Evolutionary conservation across 2,888 invertebrate genomes (phyloP).

Genomic region (Oxytorus armatus): DNA sequence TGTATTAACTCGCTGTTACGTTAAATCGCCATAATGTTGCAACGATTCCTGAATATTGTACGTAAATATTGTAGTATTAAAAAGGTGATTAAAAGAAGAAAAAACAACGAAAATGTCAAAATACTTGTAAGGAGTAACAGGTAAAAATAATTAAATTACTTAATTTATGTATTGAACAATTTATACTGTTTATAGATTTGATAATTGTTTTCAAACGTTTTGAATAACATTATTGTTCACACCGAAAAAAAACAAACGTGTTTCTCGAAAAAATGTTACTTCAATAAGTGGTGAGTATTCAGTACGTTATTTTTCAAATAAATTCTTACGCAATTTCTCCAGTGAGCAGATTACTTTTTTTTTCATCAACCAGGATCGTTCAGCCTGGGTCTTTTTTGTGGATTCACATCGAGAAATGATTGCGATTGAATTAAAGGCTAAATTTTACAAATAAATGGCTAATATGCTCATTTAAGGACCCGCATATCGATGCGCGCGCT

Average conservation of each 20-base stretch:
- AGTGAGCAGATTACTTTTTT: neutral
- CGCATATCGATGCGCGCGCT: no score
- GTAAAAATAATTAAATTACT: neutral
- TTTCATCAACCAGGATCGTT: neutral
- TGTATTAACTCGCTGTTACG: neutral
- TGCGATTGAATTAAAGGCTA: no score
- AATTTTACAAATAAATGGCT: neutral
- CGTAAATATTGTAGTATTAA: neutral
- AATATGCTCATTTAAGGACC: no score
- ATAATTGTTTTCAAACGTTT: neutral
- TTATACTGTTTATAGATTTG: slow-evolving; percentile 39
- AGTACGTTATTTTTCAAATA: slow-evolving; percentile 14
- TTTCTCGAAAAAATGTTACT: neutral
- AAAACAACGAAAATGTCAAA: neutral
- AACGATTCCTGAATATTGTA: neutral
- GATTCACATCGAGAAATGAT: neutral
- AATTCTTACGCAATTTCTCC: neutral
- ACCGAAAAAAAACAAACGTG: neutral
- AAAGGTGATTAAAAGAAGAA: neutral
- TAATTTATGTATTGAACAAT: slow-evolving; percentile 24
- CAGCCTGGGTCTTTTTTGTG: neutral
- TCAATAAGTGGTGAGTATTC: neutral
- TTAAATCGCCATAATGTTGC: neutral
- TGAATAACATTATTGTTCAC: neutral
- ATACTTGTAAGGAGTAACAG: neutral